Conservation (phyloP, 2,113 vertebrate species). For the Phocoena phocoena region DNA sequence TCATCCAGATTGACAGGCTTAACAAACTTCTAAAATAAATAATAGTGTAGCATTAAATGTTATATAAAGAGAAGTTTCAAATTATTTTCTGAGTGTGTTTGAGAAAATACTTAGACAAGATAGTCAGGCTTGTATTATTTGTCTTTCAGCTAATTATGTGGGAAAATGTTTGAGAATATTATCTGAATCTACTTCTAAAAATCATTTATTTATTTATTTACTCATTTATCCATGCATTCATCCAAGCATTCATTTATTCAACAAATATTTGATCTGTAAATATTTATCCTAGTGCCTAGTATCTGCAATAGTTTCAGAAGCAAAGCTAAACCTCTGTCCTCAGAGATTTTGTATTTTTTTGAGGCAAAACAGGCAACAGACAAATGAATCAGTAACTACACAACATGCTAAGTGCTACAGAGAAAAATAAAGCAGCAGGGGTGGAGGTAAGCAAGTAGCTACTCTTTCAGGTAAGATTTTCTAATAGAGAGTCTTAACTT, state of each 20-base stretch:
- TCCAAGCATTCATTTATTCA: neutral
- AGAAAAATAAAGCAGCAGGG: neutral
- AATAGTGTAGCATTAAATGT: neutral
- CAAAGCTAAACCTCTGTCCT: neutral
- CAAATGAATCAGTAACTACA: neutral
- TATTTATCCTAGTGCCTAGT: neutral
- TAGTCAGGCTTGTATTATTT: neutral
- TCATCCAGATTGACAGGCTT: neutral
- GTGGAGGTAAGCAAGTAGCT: neutral
- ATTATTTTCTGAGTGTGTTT: neutral
- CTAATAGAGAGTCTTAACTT: neutral
- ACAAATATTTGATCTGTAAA: neutral
- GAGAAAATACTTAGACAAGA: neutral
- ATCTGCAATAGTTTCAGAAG: neutral
- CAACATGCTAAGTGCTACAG: neutral
- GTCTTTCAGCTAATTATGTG: neutral
- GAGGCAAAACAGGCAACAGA: neutral
- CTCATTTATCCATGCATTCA: neutral
- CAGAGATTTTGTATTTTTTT: neutral
- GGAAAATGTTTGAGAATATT: neutral
- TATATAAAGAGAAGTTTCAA: neutral
- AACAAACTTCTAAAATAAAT: neutral
- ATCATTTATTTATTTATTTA: neutral
- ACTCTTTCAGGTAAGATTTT: neutral
- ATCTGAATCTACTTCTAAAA: slow-evolving; percentile 1